phyloP scores from a whole-genome alignment of 2,113 vertebrate genomes.

The Rhineura floridana region DNA sequence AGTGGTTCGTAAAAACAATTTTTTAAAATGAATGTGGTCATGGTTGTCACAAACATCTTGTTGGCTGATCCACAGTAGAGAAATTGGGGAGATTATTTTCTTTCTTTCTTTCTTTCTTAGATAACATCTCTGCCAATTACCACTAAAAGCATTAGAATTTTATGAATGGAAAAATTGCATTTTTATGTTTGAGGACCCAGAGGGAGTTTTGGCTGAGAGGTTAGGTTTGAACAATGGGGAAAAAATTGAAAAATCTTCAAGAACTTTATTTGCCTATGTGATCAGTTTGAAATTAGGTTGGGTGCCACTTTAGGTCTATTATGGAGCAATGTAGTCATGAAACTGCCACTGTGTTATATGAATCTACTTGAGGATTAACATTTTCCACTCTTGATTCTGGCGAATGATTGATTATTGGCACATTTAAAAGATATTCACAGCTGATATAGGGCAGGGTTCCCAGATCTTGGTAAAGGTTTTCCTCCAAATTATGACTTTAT shows the following conservation, averaged over 20 bases:
- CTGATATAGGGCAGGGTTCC: too few relatives aligned
- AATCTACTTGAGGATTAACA: not conserved
- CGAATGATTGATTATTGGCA: too few relatives aligned
- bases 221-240: not conserved
- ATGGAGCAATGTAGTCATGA: too few relatives aligned
- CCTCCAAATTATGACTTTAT: too few relatives aligned
- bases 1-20: not conserved
- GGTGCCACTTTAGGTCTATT: too few relatives aligned
- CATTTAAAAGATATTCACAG: too few relatives aligned
- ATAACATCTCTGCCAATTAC: not conserved
- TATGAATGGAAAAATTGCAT: conserved; percentile 11
- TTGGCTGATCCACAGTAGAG: not conserved
- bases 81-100: not conserved
- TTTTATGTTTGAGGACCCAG: not conserved
- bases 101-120: not conserved
- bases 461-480: too few relatives aligned
- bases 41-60: not conserved
- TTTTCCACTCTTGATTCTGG: too few relatives aligned
- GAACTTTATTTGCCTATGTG: not conserved
- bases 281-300: conserved; percentile 4
- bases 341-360: not conserved
- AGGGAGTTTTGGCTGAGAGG: not conserved
- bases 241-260: not conserved
- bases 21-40: not conserved
- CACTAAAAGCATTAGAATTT: not conserved